These are phyloP conservation scores for Phyllopteryx taeniolatus DNA, from an alignment of 2,113 vertebrate species.

Conservation along the genomic window DNA sequence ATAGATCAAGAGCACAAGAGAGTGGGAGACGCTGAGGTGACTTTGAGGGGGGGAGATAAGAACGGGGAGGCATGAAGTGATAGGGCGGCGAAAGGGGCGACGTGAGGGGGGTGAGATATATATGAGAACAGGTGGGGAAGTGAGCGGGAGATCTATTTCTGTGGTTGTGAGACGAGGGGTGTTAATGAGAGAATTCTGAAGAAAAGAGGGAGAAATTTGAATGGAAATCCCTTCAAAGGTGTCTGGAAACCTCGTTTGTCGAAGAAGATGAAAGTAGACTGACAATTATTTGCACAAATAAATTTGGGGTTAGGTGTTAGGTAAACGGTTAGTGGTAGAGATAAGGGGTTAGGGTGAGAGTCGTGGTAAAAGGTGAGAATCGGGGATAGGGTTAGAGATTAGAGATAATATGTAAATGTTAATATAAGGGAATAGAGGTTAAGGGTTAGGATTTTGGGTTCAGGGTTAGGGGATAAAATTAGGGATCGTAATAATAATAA, in stretches of 20 bases:
- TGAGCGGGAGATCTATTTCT: constrained; percentile 24
- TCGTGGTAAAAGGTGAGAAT: too few relatives aligned
- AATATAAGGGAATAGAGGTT: too few relatives aligned
- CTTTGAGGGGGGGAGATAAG: constrained; percentile 18
- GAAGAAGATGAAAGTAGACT: not conserved
- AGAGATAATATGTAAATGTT: too few relatives aligned
- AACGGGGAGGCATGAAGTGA: not conserved
- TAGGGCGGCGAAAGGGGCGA: not conserved
- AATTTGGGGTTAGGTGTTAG: not conserved
- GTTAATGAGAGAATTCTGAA: constrained; percentile 10
- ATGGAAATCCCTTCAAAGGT: not conserved
- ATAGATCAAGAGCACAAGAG: constrained; percentile 5
- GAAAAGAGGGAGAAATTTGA: constrained; percentile 8
- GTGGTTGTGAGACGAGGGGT: not conserved
- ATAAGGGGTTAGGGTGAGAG: not conserved
- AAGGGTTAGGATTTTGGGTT: too few relatives aligned
- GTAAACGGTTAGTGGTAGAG: not conserved
- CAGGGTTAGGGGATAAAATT: too few relatives aligned
- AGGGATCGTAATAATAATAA: too few relatives aligned
- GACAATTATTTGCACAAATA: not conserved
- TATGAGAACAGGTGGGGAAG: constrained; percentile 27
- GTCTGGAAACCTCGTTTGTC: not conserved
- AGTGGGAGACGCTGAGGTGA: not conserved
- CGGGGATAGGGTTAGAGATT: too few relatives aligned
- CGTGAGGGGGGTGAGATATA: constrained; percentile 16